Conservation (phyloP, 2,113 vertebrate genomes). For the Eulacestoma nigropectus region DNA sequence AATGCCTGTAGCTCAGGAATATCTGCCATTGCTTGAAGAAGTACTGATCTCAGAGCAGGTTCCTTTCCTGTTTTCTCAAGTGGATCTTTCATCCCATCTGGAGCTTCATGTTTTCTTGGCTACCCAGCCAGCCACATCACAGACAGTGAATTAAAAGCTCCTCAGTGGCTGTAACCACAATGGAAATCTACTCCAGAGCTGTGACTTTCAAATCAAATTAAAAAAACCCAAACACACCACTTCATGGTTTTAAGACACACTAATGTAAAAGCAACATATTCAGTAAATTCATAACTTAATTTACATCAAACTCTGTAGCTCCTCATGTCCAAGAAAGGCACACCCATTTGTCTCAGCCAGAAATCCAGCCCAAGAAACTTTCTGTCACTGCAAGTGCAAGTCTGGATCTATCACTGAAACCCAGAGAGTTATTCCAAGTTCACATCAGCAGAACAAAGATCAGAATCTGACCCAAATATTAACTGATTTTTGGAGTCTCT, state of each 20-base stretch:
- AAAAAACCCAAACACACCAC: not conserved
- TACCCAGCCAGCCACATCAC: not conserved
- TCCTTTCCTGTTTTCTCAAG: not conserved
- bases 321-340: not conserved
- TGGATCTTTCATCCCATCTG: not conserved
- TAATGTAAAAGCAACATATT: not conserved
- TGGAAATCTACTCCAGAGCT: not conserved
- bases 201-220: not conserved
- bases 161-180: not conserved
- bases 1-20: not conserved
- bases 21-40: not conserved
- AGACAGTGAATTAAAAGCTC: not conserved
- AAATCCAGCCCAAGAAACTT: not conserved
- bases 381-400: not conserved
- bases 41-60: not conserved
- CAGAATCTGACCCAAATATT: slow-evolving; percentile 5
- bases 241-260: not conserved
- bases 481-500: slow-evolving; percentile 18
- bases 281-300: not conserved
- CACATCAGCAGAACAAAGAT: not conserved
- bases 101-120: not conserved
- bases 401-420: not conserved
- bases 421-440: not conserved
- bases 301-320: not conserved
- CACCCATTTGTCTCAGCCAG: not conserved